Evolutionary conservation across 2,113 vertebrate species (phyloP).

Genomic region (Catagonus wagneri): DNA sequence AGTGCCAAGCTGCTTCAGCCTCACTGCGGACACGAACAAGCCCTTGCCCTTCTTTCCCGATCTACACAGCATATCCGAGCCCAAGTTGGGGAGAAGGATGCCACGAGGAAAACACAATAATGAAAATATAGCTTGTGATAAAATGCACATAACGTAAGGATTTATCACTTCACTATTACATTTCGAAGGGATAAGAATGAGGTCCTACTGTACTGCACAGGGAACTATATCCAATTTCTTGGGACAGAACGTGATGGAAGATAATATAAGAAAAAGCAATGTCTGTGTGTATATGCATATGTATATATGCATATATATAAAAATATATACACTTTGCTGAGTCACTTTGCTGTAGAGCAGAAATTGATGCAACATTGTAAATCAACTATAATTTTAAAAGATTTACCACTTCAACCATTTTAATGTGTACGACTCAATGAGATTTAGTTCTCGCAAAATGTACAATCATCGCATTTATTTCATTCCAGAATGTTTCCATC

Average conservation of each 20-base stretch:
- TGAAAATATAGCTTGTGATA: neutral
- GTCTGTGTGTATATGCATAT: too few relatives aligned
- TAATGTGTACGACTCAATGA: rapidly evolving
- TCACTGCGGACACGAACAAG: neutral
- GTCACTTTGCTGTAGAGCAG: too few relatives aligned
- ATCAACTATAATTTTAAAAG: too few relatives aligned
- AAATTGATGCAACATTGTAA: too few relatives aligned
- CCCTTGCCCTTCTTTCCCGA: neutral
- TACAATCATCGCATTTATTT: neutral
- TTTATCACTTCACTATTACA: neutral
- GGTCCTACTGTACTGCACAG: too few relatives aligned
- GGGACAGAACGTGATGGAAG: too few relatives aligned
- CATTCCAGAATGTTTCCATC: neutral
- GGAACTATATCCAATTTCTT: too few relatives aligned
- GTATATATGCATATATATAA: too few relatives aligned
- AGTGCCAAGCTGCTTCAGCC: neutral
- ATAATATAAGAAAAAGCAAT: too few relatives aligned
- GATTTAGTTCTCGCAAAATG: neutral
- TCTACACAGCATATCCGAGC: neutral
- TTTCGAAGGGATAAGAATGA: too few relatives aligned
- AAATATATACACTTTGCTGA: too few relatives aligned
- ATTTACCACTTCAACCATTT: neutral
- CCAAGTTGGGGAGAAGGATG: neutral
- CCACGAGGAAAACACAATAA: neutral
- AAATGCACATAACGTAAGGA: neutral